Base-by-base conservation (phyloP, 2,888 invertebrate species). In the Cheilosia impressa region DNA sequence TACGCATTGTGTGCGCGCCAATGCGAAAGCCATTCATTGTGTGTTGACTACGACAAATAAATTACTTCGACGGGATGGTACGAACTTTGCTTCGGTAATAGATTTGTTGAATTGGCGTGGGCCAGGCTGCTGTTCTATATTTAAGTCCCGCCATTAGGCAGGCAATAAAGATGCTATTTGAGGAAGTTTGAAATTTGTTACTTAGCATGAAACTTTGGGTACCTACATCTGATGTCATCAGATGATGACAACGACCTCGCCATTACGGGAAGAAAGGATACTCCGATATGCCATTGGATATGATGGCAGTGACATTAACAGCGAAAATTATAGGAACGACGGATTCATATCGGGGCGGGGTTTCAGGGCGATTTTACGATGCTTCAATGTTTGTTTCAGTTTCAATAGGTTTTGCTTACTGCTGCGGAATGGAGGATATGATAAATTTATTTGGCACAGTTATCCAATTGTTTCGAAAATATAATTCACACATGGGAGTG, bases 121-220 rank as follows among this genome's bases (percentile, higher is more conserved):
- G 3, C 10, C 34, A 0, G 34, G 34, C 22, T 43, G 31, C n/a
- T 60, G 52, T 72, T 50, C 27, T 27, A 31, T 31, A 31, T 31
- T 31, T 34, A 41, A 41, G 60, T 27, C 34, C 22, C 47, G 19
- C 24, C n/a, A 68, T 68, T 68, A 55, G 34, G 34, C 31, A 22
- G 57, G 57, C 47, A 57, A 58, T 69, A 69, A 58, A 69, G 57
- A 58, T 69, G 69, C 47, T 45, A 69, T 69, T 38, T n/a, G n/a
- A 6, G 34, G 57, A 43, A 43, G 19, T 19, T 57, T 22, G 45
- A 43, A 55, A 57, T 31, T 57, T 57, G 57, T 55, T 47, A 47
- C 57, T 47, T 58, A 47, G 31, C 45, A 34, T 34, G 47, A 47
- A 57, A 58, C 45, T 69, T 47, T 31, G 38, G 57, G n/a, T 17